Percentiles rank a stretch among this genome's conserved stretches.
Conservation (phyloP, 2,113 vertebrate species). For the Myotis brandtii region DNA sequence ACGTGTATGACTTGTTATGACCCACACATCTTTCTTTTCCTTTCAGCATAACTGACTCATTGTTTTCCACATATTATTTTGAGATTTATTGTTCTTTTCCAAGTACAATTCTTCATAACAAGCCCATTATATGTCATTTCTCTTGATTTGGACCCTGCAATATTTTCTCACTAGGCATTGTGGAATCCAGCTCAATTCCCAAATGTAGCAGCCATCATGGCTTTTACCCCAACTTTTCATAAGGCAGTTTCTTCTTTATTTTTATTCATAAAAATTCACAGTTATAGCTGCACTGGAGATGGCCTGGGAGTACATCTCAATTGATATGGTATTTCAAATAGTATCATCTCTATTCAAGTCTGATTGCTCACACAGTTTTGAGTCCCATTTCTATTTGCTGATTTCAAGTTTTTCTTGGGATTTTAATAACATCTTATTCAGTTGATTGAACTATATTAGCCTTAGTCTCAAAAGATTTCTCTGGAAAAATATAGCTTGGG, state of each 20-base stretch:
- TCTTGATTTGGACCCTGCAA: not conserved
- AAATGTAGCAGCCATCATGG: not conserved
- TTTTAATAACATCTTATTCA: conserved; percentile 2
- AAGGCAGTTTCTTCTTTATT: not conserved
- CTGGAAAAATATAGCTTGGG: not conserved
- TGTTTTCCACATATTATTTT: not conserved
- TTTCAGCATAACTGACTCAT: not conserved
- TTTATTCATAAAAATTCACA: not conserved
- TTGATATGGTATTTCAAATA: not conserved
- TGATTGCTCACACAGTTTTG: not conserved
- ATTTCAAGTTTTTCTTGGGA: not conserved
- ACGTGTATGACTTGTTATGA: not conserved
- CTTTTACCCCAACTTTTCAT: conserved; percentile 21
- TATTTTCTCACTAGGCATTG: not conserved
- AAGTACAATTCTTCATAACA: not conserved
- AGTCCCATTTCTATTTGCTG: not conserved
- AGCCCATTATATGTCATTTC: not conserved
- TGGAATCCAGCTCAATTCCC: not conserved
- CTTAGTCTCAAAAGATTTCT: not conserved
- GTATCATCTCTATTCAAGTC: not conserved
- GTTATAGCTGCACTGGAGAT: not conserved
- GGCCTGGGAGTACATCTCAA: not conserved
- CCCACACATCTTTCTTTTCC: not conserved
- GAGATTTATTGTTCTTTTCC: not conserved
- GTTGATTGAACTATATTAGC: not conserved